Base-by-base conservation (phyloP, 2,888 invertebrate genomes). In the Polydrusus tereticollis region DNA sequence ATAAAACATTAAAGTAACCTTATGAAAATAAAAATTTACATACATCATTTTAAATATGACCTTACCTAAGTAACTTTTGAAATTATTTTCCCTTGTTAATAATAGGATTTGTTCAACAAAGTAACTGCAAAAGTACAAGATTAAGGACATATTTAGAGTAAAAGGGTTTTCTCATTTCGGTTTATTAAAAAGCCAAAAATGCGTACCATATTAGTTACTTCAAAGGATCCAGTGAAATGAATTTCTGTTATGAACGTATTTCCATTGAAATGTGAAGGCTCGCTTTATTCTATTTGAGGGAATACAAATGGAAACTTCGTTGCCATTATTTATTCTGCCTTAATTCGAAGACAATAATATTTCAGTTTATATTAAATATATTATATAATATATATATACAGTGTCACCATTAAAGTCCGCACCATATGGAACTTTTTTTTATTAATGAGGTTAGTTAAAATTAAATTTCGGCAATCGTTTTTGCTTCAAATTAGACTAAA, bases 141-240 rank as follows among this genome's bases (percentile, higher is more conserved):
- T 45, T 64, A 57, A 52, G 14, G n/a, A 23, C 18, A 7, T 66
- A 23, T 23, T n/a, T 26, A 29, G 20, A 60, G 33, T 45, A 26
- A 52, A 67, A 33, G 57, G 20, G 10, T 59, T 67, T 64, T 18
- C 12, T 4, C 68, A 58, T 73, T 72, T 75, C 76, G 77, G 79
- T 79, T 78, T 78, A 78, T 80, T 80, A 79, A 81, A 80, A 80
- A 78, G 77, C 79, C 80, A 78, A 80, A 80, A 80, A 79, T 79
- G 79, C 78, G 76, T 75, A 74, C 43, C 60, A 41, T 8, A 59
- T 59, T 38, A 73, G 74, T 69, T 73, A 76, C 79, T 78, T 80
- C 80, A 80, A 81, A 81, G 80, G 73, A 70, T 69, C 57, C 43
- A 59, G 47, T 71, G 79, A 78, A 80, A 81, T 81, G 81, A 80